Conservation (phyloP, 2,888 invertebrate genomes). For the Neuroscelio doddi region DNA sequence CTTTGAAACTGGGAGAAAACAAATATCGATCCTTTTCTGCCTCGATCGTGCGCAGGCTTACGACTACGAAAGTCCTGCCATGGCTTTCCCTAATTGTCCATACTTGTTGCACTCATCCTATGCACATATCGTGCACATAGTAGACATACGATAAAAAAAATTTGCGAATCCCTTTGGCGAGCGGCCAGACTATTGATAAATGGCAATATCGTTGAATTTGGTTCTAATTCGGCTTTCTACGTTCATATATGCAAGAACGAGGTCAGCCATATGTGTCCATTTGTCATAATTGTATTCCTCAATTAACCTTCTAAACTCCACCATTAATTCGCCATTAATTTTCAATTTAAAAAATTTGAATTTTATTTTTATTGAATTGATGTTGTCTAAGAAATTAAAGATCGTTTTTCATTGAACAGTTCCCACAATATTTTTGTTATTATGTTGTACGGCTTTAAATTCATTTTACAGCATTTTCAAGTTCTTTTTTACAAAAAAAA, state of each 20-base stretch:
- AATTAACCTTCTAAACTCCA: too few relatives aligned
- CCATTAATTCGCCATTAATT: too few relatives aligned
- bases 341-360: too few relatives aligned
- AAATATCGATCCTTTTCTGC: background rate
- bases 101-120: background rate
- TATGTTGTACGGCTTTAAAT: too few relatives aligned
- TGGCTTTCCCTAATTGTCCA: constrained; percentile 2
- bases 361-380: too few relatives aligned
- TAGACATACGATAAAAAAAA: background rate
- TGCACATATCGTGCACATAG: background rate
- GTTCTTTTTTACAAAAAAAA: too few relatives aligned
- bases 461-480: too few relatives aligned
- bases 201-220: background rate
- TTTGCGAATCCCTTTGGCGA: background rate
- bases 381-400: too few relatives aligned
- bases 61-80: background rate
- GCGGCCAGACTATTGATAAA: background rate
- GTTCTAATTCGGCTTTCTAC: background rate
- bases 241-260: background rate
- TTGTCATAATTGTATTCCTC: too few relatives aligned
- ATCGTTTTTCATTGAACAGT: too few relatives aligned
- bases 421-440: too few relatives aligned
- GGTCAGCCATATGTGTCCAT: too few relatives aligned
- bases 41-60: background rate
- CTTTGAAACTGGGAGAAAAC: background rate